These are phyloP conservation scores for Phortica variegata DNA, from an alignment of 1,140 invertebrate species.

Conservation along the genomic window DNA sequence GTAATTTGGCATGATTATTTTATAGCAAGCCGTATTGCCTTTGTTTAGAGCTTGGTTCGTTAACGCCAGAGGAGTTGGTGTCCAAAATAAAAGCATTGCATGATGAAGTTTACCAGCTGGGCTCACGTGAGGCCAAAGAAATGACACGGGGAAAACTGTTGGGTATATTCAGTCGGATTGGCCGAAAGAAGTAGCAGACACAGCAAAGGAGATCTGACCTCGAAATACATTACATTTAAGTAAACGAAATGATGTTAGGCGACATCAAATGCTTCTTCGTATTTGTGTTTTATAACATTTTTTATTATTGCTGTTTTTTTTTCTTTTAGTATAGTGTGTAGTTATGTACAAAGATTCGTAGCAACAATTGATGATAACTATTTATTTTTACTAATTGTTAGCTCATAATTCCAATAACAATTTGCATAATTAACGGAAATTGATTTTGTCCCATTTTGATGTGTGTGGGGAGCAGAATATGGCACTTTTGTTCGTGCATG, in stretches of 20 bases:
- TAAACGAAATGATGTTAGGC: background rate
- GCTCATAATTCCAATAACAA: too few relatives aligned
- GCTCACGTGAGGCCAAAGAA: constrained; percentile 91
- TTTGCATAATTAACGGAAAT: too few relatives aligned
- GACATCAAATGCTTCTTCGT: too few relatives aligned
- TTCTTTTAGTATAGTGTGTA: constrained; percentile 4
- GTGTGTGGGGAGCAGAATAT: too few relatives aligned
- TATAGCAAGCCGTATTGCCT: background rate
- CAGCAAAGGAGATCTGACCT: too few relatives aligned
- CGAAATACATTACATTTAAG: background rate
- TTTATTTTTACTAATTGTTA: too few relatives aligned
- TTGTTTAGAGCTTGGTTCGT: constrained; percentile 73
- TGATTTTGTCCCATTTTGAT: too few relatives aligned
- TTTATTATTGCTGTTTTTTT: constrained; percentile 30
- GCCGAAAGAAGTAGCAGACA: constrained; percentile 16
- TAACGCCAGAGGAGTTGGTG: constrained; percentile 78
- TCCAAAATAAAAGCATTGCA: constrained; percentile 91
- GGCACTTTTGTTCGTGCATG: too few relatives aligned
- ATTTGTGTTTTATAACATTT: constrained; percentile 20
- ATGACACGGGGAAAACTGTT: constrained; percentile 94
- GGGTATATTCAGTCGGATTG: constrained; percentile 70
- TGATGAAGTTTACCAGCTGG: constrained; percentile 90
- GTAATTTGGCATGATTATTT: background rate
- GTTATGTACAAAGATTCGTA: background rate
- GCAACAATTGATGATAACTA: too few relatives aligned